phyloP scores from a whole-genome alignment of 2,113 vertebrate genomes.

The Benitochromis conjunctus region DNA sequence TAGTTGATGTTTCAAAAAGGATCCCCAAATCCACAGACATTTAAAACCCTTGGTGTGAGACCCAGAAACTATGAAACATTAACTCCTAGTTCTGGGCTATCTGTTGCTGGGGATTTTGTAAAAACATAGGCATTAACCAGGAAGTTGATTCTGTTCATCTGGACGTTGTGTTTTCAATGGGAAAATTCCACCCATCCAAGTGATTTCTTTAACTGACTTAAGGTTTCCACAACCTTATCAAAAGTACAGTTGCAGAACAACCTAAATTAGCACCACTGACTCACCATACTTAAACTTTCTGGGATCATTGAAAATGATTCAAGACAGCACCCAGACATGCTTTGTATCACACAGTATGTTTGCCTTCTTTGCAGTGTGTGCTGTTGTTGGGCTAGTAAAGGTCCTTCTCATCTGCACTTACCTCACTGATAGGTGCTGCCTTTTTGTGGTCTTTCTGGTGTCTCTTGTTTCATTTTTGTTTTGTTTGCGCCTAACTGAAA shows the following conservation, averaged over 20 bases:
- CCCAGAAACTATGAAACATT: too few relatives aligned
- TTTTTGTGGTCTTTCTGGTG: neutral
- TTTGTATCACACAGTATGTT: too few relatives aligned
- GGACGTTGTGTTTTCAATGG: neutral
- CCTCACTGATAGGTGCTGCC: neutral
- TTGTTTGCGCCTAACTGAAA: neutral
- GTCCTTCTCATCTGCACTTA: neutral
- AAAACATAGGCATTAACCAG: neutral
- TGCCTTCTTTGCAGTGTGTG: neutral
- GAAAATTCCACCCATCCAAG: neutral
- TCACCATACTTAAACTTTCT: too few relatives aligned
- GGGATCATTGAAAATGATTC: too few relatives aligned
- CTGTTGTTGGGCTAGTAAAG: neutral
- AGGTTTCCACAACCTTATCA: neutral
- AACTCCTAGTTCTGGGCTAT: too few relatives aligned
- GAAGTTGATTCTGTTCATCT: neutral
- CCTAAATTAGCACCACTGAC: too few relatives aligned
- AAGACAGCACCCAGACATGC: too few relatives aligned
- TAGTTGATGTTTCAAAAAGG: neutral
- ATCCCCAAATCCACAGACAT: fast-evolving
- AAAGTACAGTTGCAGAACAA: too few relatives aligned
- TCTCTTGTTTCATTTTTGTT: neutral
- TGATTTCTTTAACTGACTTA: neutral
- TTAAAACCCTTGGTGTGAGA: neutral
- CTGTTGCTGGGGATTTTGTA: too few relatives aligned